Conservation (phyloP, 2,888 invertebrate genomes). For the Caradrina clavipalpis region DNA sequence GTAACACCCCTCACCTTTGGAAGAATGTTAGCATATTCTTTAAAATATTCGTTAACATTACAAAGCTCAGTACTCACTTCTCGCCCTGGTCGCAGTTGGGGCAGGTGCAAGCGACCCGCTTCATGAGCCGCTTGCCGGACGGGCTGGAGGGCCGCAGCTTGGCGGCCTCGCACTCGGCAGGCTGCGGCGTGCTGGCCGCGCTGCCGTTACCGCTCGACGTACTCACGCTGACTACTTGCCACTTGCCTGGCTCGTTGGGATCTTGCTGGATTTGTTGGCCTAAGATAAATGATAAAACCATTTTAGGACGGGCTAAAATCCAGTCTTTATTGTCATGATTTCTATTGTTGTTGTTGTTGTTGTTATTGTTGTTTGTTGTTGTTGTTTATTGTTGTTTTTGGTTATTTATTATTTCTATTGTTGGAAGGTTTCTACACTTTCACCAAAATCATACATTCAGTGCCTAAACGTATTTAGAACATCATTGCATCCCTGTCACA, state of each 20-base stretch:
- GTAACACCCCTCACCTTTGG: background rate
- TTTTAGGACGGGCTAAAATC: too few species aligned
- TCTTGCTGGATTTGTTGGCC: conserved; percentile 95
- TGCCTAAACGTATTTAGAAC: too few species aligned
- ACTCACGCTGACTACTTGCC: conserved; percentile 93
- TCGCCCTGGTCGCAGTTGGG: conserved; percentile 98
- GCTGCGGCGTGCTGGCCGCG: conserved; percentile 65
- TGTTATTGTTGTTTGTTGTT: too few species aligned
- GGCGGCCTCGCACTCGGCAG: conserved; percentile 82
- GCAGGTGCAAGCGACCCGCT: conserved; percentile 98
- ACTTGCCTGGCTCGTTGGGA: conserved; percentile 95
- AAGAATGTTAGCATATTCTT: too few species aligned
- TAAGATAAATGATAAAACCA: conserved; percentile 47
- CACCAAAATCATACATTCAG: too few species aligned
- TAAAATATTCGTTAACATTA: too few species aligned
- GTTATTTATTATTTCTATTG: too few species aligned
- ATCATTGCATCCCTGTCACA: too few species aligned
- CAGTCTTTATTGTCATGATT: too few species aligned
- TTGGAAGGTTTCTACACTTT: too few species aligned
- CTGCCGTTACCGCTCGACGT: conserved; percentile 59
- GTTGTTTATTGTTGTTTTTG: too few species aligned
- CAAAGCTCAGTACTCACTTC: conserved; percentile 84
- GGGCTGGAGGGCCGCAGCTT: conserved; percentile 79
- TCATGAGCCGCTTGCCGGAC: conserved; percentile 89
- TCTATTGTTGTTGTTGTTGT: too few species aligned